Conservation (phyloP, 1,140 invertebrate species). For the Drosophila persimilis region DNA sequence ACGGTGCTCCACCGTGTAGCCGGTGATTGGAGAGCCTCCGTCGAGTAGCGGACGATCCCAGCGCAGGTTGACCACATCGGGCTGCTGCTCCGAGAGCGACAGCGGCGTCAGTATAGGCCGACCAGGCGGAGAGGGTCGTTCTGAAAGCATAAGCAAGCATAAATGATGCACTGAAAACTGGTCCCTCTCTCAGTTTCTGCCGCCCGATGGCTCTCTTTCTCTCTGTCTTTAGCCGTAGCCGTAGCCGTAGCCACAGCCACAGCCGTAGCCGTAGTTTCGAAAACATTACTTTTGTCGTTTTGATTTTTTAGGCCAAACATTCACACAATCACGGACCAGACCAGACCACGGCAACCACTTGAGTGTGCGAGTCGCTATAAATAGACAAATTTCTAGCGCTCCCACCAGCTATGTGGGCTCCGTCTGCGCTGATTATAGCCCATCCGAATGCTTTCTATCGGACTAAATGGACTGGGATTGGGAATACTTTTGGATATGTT, state of each 20-base stretch:
- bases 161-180: slow-evolving; percentile 27
- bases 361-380: slow-evolving; percentile 77
- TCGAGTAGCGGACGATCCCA: slow-evolving; percentile 93
- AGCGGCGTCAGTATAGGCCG: slow-evolving; percentile 89
- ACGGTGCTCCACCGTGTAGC: slow-evolving; percentile 92
- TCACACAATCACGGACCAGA: slow-evolving; percentile 32
- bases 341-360: slow-evolving; percentile 73
- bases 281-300: slow-evolving; percentile 72
- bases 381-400: slow-evolving; percentile 75
- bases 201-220: slow-evolving; percentile 2
- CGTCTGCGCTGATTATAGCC: slow-evolving; percentile 1
- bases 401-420: slow-evolving; percentile 63
- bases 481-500: neutral
- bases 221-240: neutral
- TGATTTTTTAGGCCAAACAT: slow-evolving; percentile 69
- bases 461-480: too few relatives aligned
- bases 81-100: slow-evolving; percentile 87
- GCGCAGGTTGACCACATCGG: slow-evolving; percentile 93
- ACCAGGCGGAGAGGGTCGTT: slow-evolving; percentile 89
- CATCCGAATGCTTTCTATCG: too few relatives aligned
- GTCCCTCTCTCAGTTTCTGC: neutral
- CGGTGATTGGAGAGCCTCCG: slow-evolving; percentile 94
- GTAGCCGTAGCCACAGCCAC: too few relatives aligned
- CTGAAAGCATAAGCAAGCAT: slow-evolving; percentile 84
- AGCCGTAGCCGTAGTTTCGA: slow-evolving; percentile 15